phyloP scores from a whole-genome alignment of 2,888 invertebrate species.

The Periphyllus acericola region DNA sequence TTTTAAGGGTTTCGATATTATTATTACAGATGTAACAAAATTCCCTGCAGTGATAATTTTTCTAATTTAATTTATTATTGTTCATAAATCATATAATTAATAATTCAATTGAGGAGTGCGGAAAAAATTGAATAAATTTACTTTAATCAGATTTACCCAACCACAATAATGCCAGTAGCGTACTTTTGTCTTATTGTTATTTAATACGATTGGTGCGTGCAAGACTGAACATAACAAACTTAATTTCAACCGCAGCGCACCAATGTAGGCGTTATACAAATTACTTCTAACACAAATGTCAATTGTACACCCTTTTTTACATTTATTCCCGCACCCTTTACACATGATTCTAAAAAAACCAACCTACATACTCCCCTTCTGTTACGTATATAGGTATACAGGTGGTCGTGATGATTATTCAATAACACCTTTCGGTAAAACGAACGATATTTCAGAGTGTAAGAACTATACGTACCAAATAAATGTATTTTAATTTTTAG shows the following conservation, averaged over 20 bases:
- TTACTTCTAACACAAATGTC: constrained; percentile 43
- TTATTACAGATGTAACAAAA: too few relatives aligned
- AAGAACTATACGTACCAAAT: background rate
- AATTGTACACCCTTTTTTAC: background rate
- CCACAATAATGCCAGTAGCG: constrained; percentile 9
- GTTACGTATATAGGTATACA: background rate
- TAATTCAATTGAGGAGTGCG: constrained; percentile 3
- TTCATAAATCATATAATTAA: constrained; percentile 1
- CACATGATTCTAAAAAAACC: constrained; percentile 20
- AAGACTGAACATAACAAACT: constrained; percentile 48
- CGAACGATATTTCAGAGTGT: background rate
- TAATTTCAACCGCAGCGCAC: constrained; percentile 46
- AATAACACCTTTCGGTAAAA: constrained; percentile 2
- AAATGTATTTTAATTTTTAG: background rate
- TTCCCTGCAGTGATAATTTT: background rate
- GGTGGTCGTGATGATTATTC: constrained; percentile 46
- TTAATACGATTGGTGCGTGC: constrained; percentile 54
- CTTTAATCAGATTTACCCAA: constrained; percentile 46
- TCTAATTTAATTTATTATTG: constrained; percentile 15
- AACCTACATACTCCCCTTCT: constrained; percentile 1
- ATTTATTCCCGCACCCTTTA: constrained; percentile 2
- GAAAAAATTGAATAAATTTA: constrained; percentile 39
- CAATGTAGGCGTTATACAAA: constrained; percentile 1
- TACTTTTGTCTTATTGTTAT: constrained; percentile 40
- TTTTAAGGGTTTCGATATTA: too few relatives aligned